These are phyloP conservation scores for Melieria crassipennis DNA, from an alignment of 2,888 invertebrate genomes.

Conservation along the genomic window DNA sequence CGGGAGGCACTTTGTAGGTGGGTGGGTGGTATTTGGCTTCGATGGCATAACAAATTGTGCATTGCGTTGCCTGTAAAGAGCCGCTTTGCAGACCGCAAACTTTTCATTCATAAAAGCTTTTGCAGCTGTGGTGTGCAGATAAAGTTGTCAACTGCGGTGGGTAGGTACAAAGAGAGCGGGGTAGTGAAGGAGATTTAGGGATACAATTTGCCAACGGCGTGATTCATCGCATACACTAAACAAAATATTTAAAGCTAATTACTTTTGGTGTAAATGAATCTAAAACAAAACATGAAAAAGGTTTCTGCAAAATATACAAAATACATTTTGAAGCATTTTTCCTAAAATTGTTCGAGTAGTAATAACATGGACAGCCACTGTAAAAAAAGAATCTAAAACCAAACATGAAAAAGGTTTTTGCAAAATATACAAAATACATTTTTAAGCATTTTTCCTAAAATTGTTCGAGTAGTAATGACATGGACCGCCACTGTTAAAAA, in stretches of 20 bases:
- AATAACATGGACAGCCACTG: background rate
- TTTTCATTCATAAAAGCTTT: conserved; percentile 57
- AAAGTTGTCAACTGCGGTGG: too few relatives aligned
- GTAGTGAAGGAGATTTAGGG: too few relatives aligned
- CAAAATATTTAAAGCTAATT: background rate
- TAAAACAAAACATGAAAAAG: too few relatives aligned
- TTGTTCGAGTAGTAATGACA: background rate
- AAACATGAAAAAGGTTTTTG: too few relatives aligned
- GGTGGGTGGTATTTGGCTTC: background rate
- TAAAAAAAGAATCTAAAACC: too few relatives aligned
- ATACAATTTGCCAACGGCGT: background rate
- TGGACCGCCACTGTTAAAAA: background rate
- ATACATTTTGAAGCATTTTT: background rate
- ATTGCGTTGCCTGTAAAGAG: conserved; percentile 20
- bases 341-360: background rate
- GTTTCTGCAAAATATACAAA: background rate
- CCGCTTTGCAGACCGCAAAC: conserved; percentile 1
- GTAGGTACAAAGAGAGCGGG: too few relatives aligned
- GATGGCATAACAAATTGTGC: conserved; percentile 25
- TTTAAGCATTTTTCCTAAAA: background rate
- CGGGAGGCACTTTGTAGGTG: background rate
- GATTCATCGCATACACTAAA: background rate
- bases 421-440: background rate
- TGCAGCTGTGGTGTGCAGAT: background rate
- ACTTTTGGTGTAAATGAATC: background rate